Evolutionary conservation across 2,888 invertebrate genomes (phyloP), one percentile per base, ranked within the genome.

Genomic region (Platyscelio sp.): DNA sequence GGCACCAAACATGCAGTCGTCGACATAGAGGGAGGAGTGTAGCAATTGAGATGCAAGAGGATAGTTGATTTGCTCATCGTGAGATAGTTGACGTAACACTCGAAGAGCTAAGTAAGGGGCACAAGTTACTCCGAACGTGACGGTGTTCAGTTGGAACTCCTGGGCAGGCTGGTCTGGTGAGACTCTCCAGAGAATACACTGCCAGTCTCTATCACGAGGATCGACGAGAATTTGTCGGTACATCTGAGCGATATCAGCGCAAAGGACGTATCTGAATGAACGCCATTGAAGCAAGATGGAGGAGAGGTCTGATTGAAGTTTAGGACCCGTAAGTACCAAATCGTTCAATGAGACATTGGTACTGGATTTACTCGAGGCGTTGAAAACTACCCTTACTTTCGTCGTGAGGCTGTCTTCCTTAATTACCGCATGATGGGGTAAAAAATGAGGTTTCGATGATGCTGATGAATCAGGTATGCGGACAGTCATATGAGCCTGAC

Each of bases 381-480:
- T 89, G 74, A 89, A 92, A 0, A 91, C 91, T 0, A 90, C 88
- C 13, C 91, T 77, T 13, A 91, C 20, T 22, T 87, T 88, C 0
- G 90, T 89, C 1, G 89, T 88, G 1, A 87, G 68, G 63, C 87
- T 88, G n/a, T 46, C 43, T 9, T 83, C 86, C 20, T 85, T 81
- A 1, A 49, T 80, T 0, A 91, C 90, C 2, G 87, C 54, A 22
- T 90, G 91, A 79, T 91, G 90, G 38, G 90, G 89, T 5, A 91
- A 56, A 38, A 24, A 77, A 27, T 29, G 24, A 6, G 40, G 18
- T 3, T n/a, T 46, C n/a, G 18, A 3, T 2, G 2, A 3, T 5
- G 22, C 1, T 2, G 18, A 0, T 1, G 3, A 1, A 15, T 1
- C 2, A 1, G 3, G 15, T 1, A n/a, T 15, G 9, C 18, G 24